Percentiles rank a stretch among this genome's conserved stretches.
These are phyloP conservation scores for Troilus luridus DNA, from an alignment of 2,888 invertebrate genomes.

Conservation along the genomic window DNA sequence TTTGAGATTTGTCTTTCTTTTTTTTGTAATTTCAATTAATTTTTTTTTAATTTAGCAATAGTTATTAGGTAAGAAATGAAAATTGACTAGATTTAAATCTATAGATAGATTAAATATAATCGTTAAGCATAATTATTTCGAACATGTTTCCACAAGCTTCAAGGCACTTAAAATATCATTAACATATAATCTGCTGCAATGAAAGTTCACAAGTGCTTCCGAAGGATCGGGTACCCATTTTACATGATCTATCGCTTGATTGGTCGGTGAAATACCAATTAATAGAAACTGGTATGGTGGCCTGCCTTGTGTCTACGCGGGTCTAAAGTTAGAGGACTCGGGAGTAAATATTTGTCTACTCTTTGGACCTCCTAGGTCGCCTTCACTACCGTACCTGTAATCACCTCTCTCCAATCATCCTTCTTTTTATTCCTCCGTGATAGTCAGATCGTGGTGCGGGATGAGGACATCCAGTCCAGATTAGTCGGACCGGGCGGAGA, in stretches of 20 bases:
- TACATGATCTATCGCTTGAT: background rate
- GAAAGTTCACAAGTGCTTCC: background rate
- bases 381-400: background rate
- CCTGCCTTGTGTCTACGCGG: constrained; percentile 6
- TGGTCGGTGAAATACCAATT: background rate
- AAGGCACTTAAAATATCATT: too few species aligned
- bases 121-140: too few species aligned
- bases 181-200: background rate
- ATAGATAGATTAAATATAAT: too few species aligned
- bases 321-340: constrained; percentile 29
- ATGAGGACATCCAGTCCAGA: background rate
- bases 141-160: too few species aligned
- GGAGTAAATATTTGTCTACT: constrained; percentile 23
- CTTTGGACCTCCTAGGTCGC: constrained; percentile 32
- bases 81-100: too few species aligned
- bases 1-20: too few species aligned
- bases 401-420: background rate
- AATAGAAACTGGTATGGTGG: background rate
- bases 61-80: too few species aligned
- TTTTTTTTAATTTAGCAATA: too few species aligned
- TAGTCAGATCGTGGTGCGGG: background rate
- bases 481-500: background rate
- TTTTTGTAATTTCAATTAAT: too few species aligned
- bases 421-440: background rate
- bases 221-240: background rate